Percentiles rank a stretch among this genome's conserved stretches.
Evolutionary conservation across 2,888 invertebrate species (phyloP).

Genomic region (Rhingia campestris): DNA sequence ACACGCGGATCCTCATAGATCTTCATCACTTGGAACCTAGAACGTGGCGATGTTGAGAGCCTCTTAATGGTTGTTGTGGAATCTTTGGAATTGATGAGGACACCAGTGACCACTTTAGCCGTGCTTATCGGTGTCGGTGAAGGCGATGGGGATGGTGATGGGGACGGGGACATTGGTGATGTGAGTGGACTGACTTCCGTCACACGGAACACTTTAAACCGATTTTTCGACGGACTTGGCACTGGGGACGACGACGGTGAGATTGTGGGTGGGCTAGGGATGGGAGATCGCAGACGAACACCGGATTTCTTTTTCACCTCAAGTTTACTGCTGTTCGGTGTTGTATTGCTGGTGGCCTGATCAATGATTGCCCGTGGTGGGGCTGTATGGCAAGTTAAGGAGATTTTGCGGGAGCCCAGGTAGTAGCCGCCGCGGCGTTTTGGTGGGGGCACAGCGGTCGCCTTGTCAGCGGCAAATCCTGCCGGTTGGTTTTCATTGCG

Average conservation of each 20-base stretch:
- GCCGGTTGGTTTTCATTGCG: constrained; percentile 84
- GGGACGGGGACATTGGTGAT: constrained; percentile 78
- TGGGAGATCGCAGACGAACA: constrained; percentile 86
- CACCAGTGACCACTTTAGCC: constrained; percentile 64
- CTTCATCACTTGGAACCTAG: constrained; percentile 80
- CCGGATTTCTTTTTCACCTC: constrained; percentile 82
- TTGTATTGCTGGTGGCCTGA: constrained; percentile 79
- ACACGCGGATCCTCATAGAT: constrained; percentile 81
- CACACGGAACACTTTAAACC: constrained; percentile 83
- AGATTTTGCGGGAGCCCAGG: constrained; percentile 86
- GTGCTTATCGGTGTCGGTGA: constrained; percentile 67
- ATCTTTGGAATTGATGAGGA: constrained; percentile 74
- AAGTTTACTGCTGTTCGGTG: constrained; percentile 79
- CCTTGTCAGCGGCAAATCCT: constrained; percentile 76
- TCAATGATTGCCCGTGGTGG: constrained; percentile 81
- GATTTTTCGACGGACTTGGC: constrained; percentile 84
- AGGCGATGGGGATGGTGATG: constrained; percentile 75
- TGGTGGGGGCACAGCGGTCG: constrained; percentile 71
- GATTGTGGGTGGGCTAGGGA: constrained; percentile 86
- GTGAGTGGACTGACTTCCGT: constrained; percentile 79
- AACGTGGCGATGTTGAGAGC: constrained; percentile 80
- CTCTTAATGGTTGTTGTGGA: constrained; percentile 81
- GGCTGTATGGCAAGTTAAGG: constrained; percentile 87
- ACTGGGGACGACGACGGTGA: constrained; percentile 88
- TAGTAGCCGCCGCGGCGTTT: constrained; percentile 81